Evolutionary conservation across 2,797 vertebrate species (phyloP), one percentile per base, ranked within the genome.

Genomic region (Vireo griseus): DNA sequence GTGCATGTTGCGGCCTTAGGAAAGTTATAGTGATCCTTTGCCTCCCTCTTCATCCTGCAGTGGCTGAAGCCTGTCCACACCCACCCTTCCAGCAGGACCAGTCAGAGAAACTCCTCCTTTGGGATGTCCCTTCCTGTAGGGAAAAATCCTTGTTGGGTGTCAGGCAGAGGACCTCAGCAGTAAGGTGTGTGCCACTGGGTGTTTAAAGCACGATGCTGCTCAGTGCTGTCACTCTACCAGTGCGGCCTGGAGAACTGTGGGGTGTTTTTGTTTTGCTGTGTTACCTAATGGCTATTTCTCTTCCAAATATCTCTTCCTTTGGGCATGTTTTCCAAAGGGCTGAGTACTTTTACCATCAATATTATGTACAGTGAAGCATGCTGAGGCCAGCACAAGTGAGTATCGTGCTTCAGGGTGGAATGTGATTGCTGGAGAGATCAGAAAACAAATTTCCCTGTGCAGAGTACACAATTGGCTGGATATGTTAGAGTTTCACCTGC

Each of bases 371-470:
- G 84, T 51, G 73, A 35, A 35, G 71, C 77, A 18, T 82, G 93
- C 91, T 95, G 87, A 95, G 78, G 55, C 90, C 90, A 92, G 90
- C 90, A 85, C 50, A 40, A 66, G 45, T 13, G 26, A 72, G 33
- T 37, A 12, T 61, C 22, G 0, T 47, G 88, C 86, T 91, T 85
- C 71, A 42, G 92, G 92, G 59, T 47, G 37, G 63, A 81, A 62
- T 69, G 77, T 5, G 69, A 55, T 89, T 92, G 86, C 94, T 61
- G 6, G 51, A 71, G 75, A 84, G 80, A 78, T 91, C 62, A 87
- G 83, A 67, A 39, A 47, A 57, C 62, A 86, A 84, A 25, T 59
- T 92, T 72, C 22, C 40, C 52, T 2, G 2, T 51, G 79, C 21
- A 83, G 61, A 63, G 75, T 89, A 44, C 74, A 35, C 84, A 92